Evolutionary conservation across 1,140 invertebrate genomes (phyloP).

Genomic region (Lepidurus couesii): DNA sequence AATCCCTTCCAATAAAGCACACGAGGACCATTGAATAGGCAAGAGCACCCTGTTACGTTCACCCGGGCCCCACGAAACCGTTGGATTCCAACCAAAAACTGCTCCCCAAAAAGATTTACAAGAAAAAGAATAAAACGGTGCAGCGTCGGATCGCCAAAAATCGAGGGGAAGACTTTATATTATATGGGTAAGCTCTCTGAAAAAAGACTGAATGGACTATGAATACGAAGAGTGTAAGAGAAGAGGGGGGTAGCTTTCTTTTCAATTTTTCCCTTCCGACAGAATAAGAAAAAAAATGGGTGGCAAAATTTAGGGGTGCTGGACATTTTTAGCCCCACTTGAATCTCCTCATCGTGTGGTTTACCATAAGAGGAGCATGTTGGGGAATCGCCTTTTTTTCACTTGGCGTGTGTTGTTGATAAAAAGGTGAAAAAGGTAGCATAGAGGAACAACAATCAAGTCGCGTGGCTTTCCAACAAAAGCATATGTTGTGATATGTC

Average conservation of each 20-base stretch:
- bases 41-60: not conserved
- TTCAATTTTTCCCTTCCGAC: not conserved
- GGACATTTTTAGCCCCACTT: conserved; percentile 6
- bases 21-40: conserved; percentile 6
- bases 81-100: conserved; percentile 22
- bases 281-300: not conserved
- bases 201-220: conserved; percentile 14
- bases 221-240: conserved; percentile 5
- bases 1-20: conserved; percentile 17
- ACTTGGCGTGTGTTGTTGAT: conserved; percentile 13
- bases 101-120: conserved; percentile 18
- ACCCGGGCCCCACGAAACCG: not conserved
- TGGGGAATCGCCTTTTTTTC: conserved; percentile 3
- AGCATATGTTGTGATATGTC: conserved; percentile 15
- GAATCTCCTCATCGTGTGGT: not conserved
- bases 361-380: conserved; percentile 11
- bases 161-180: conserved; percentile 22
- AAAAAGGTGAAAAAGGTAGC: conserved; percentile 22
- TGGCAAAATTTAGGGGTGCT: not conserved
- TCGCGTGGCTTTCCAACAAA: conserved; percentile 3
- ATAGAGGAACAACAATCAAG: conserved; percentile 4
- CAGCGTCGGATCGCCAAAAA: conserved; percentile 17
- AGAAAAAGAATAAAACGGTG: conserved; percentile 7
- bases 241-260: not conserved
- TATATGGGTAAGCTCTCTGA: not conserved